These are phyloP conservation scores for Cyclopterus lumpus DNA, from an alignment of 2,797 vertebrate genomes.

Conservation along the genomic window DNA sequence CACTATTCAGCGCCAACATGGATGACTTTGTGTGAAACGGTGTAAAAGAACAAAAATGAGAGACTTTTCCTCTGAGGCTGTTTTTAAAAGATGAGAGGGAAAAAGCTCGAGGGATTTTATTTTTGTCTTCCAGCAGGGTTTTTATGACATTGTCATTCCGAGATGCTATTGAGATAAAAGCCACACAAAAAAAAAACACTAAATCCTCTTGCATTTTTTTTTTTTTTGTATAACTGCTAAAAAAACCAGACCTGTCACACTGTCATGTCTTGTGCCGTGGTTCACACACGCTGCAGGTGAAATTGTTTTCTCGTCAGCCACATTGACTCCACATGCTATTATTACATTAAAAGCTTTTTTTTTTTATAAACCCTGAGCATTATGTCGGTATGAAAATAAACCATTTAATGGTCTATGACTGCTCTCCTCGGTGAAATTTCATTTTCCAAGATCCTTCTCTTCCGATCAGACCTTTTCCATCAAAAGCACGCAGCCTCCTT, in stretches of 20 bases:
- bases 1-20: constrained; percentile 15
- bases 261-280: constrained; percentile 15
- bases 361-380: constrained; percentile 2
- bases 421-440: background rate
- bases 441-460: background rate
- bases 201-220: background rate
- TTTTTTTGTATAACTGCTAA: constrained; percentile 8
- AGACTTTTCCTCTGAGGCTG: constrained; percentile 10
- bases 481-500: background rate
- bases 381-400: constrained; percentile 9
- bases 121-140: constrained; percentile 41
- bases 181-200: constrained; percentile 25
- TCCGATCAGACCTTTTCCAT: background rate
- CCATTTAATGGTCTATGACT: background rate
- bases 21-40: constrained; percentile 24
- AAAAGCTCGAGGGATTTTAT: constrained; percentile 24
- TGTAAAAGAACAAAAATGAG: constrained; percentile 36
- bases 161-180: constrained; percentile 31
- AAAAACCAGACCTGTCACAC: background rate
- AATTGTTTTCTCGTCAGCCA: constrained; percentile 5
- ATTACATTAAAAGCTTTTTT: constrained; percentile 1
- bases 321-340: background rate
- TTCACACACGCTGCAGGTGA: constrained; percentile 7
- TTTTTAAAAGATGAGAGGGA: constrained; percentile 22
- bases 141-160: background rate